Percentiles rank a stretch among this genome's conserved stretches.
These are phyloP conservation scores for Galerucella calmariensis DNA, from an alignment of 2,888 invertebrate genomes.

Conservation along the genomic window DNA sequence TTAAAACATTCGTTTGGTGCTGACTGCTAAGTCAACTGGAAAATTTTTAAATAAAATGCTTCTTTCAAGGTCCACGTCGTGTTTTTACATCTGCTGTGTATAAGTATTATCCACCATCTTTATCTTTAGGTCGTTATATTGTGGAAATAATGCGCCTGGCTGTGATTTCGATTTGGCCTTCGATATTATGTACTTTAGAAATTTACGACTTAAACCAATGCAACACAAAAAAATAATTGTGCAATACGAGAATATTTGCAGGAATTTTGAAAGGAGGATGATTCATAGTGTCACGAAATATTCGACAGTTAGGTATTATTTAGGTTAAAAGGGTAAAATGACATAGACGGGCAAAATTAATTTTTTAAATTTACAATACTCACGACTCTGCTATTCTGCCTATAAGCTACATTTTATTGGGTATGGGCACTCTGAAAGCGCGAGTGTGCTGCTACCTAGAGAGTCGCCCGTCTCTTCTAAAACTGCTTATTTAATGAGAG, in stretches of 20 bases:
- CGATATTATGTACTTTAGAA: constrained; percentile 14
- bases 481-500: no score
- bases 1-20: constrained; percentile 38
- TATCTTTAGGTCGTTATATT: constrained; percentile 20
- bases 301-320: neutral
- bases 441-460: no score
- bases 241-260: neutral
- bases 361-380: no score
- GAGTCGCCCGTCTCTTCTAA: no score
- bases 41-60: constrained; percentile 35
- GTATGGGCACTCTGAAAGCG: no score
- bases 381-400: no score
- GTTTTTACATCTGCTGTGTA: constrained; percentile 10
- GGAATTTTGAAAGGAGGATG: neutral
- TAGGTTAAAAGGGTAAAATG: neutral
- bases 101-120: constrained; percentile 8
- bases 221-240: neutral
- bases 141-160: constrained; percentile 22
- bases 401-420: no score
- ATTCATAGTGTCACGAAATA: neutral
- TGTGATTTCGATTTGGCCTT: constrained; percentile 26
- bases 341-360: no score
- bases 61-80: constrained; percentile 29
- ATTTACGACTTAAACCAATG: constrained; percentile 2
- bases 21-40: constrained; percentile 36